Base-by-base conservation (phyloP, 2,888 invertebrate genomes). In the Eristalis tenax region DNA sequence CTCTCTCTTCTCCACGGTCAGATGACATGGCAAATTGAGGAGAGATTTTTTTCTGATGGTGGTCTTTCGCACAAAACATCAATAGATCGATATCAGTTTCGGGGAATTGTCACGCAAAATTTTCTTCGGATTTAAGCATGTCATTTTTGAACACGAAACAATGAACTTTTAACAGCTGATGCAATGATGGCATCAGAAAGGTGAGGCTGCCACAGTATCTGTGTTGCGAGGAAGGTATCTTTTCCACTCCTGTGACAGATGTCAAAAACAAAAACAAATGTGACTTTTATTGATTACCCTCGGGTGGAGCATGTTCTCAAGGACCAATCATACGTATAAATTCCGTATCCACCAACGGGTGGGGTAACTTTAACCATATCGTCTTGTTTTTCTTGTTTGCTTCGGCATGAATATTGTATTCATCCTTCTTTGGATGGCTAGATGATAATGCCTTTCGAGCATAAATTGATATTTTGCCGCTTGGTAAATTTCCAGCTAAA, bases 201-300 rank as follows among this genome's bases (percentile, higher is more conserved):
- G 5, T 26, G 8, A 22, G 18, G 22, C 50, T 35, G 18, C 63
- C 77, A 69, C 18, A 40, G 38, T 59, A 56, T 57, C 69, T 26
- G 15, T 61, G 38, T 4, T 61, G 1, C 5, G 22, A 68, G 13
- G 28, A 68, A 68, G 50, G 50, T 56, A 43, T 18, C 40, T 13
- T 15, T 2, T 23, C 40, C 26, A 26, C 40, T 50, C 8, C 2
- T 2, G n/a, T 76, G 68, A 13, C 35, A 77, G 32, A 77, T 77
- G 76, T 69, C 76, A 77, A 35, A 22, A 69, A 23, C 57, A 38
- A 26, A 65, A 43, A 76, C 32, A 76, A 40, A 50, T 18, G 28
- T 18, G 66, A 66, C 65, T 4, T 57, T 26, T 40, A 75, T 35
- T 28, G 57, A 57, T 75, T 66, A 57, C 38, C 40, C 38, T 57